Percentiles rank a stretch among this genome's conserved stretches.
phyloP scores from a whole-genome alignment of 2,797 vertebrate genomes.

The Pseudochromis fuscus region DNA sequence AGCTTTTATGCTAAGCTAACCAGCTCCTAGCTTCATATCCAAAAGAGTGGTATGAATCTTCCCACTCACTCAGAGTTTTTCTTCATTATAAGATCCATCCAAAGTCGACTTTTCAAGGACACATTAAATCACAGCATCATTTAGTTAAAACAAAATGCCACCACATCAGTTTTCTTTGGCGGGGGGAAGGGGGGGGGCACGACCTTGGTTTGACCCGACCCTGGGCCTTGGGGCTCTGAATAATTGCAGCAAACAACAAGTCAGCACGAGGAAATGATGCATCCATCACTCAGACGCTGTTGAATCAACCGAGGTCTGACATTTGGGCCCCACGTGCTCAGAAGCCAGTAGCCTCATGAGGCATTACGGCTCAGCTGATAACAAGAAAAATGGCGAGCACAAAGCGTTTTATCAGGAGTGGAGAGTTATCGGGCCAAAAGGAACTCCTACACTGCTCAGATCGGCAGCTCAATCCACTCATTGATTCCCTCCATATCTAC shows the following conservation, averaged over 20 bases:
- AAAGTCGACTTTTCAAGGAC: constrained; percentile 5
- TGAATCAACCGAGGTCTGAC: constrained; percentile 57
- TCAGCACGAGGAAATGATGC: constrained; percentile 75
- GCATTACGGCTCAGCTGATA: constrained; percentile 52
- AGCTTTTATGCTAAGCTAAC: not conserved
- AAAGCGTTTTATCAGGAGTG: constrained; percentile 44
- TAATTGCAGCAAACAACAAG: constrained; percentile 63
- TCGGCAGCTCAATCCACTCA: constrained; percentile 22
- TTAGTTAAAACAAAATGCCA: constrained; percentile 25
- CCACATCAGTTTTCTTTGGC: constrained; percentile 44
- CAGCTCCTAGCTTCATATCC: too few relatives aligned
- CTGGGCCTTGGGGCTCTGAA: constrained; percentile 55
- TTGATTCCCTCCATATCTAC: constrained; percentile 10
- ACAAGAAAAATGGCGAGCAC: constrained; percentile 46
- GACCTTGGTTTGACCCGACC: constrained; percentile 61
- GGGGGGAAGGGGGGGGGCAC: not conserved
- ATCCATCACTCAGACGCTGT: constrained; percentile 63
- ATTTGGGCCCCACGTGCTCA: constrained; percentile 39
- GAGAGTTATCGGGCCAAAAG: constrained; percentile 29
- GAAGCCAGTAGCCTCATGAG: constrained; percentile 50
- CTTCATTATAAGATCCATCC: not conserved
- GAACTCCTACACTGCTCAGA: constrained; percentile 11
- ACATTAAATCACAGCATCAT: constrained; percentile 12
- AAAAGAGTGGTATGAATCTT: not conserved
- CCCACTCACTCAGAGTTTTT: too few relatives aligned